Evolutionary conservation across 2,797 vertebrate species (phyloP).

Genomic region (Lophius americanus): DNA sequence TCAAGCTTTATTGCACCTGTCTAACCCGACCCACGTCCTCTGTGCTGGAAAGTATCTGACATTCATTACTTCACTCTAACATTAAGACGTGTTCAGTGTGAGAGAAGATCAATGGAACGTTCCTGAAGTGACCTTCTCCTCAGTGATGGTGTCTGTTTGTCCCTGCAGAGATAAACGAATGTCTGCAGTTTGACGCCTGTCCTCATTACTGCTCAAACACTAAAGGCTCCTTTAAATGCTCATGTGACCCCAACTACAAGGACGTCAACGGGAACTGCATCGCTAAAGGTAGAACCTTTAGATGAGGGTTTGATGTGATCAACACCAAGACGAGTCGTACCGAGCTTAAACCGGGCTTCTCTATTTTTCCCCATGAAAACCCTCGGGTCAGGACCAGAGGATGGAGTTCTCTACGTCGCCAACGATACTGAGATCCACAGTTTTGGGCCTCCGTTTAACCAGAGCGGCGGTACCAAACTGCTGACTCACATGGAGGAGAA

Average conservation of each 20-base stretch:
- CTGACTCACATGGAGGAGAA: constrained; percentile 97
- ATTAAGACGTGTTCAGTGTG: too few relatives aligned
- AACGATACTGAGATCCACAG: constrained; percentile 99
- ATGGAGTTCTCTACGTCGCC: constrained; percentile 98
- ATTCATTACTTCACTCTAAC: not conserved
- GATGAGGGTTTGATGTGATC: constrained; percentile 8
- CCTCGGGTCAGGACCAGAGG: constrained; percentile 93
- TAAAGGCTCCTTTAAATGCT: constrained; percentile 95
- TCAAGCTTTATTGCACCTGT: not conserved
- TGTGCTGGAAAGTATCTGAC: constrained; percentile 1
- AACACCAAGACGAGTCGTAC: too few relatives aligned
- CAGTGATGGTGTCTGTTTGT: constrained; percentile 22
- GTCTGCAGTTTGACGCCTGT: constrained; percentile 92
- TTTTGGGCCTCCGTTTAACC: constrained; percentile 99
- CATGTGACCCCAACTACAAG: constrained; percentile 93
- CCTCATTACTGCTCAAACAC: constrained; percentile 93
- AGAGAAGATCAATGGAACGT: too few relatives aligned
- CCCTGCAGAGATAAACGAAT: constrained; percentile 92
- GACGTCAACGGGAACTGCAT: constrained; percentile 89
- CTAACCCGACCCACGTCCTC: not conserved
- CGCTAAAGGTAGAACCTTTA: constrained; percentile 89
- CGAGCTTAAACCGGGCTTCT: constrained; percentile 15
- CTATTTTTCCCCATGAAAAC: constrained; percentile 57
- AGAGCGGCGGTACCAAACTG: constrained; percentile 93
- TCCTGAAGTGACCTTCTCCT: too few relatives aligned